Conservation (phyloP, 23 tunicate species). For the Styela plicata region DNA sequence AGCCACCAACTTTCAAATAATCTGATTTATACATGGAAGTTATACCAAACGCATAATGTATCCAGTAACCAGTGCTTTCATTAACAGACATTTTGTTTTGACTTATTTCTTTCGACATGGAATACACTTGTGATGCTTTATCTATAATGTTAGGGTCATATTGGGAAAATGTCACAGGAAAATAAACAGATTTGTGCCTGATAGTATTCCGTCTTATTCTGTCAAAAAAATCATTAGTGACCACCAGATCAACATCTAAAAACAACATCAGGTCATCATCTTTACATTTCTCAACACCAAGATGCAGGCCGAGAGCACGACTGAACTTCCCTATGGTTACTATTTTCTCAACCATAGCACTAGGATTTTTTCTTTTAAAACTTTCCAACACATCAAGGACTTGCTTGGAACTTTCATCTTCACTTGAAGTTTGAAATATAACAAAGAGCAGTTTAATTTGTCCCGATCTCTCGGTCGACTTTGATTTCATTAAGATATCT, state of each 20-base stretch:
- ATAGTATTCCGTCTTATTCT: background rate
- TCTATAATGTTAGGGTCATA: constrained; percentile 3
- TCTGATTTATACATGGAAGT: constrained; percentile 33
- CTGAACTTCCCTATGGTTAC: constrained; percentile 9
- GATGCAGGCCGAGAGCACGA: constrained; percentile 17
- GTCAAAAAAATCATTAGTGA: background rate
- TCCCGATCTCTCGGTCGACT: background rate
- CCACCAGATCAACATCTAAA: constrained; percentile 25
- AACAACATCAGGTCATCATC: constrained; percentile 9
- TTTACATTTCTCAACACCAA: constrained; percentile 8
- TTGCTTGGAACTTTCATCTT: background rate
- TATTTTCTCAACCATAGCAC: background rate
- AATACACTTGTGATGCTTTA: background rate
- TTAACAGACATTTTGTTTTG: background rate
- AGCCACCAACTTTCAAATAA: constrained; percentile 22
- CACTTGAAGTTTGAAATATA: background rate
- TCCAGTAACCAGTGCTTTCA: constrained; percentile 22
- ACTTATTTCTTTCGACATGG: background rate
- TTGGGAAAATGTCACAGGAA: constrained; percentile 22
- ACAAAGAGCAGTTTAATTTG: constrained; percentile 1
- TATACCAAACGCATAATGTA: constrained; percentile 32
- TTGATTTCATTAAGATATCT: background rate
- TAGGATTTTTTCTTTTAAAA: constrained; percentile 19
- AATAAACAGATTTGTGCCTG: background rate
- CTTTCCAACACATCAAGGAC: background rate